Evolutionary conservation across 2,888 invertebrate species (phyloP), one percentile per base, ranked within the genome.

Genomic region (Ptilodon capucinus): DNA sequence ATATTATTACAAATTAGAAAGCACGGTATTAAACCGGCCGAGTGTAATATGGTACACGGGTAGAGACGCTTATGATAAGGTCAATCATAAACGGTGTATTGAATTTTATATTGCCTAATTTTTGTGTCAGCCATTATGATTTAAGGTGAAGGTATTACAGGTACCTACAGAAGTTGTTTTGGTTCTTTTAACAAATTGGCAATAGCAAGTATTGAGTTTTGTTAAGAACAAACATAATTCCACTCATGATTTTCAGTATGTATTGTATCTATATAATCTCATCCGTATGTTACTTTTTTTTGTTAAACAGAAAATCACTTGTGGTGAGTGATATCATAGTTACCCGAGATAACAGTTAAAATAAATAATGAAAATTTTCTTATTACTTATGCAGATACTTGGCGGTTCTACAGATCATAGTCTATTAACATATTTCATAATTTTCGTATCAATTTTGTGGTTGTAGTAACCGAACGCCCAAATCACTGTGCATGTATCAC

Each of bases 401-500:
- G 47, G 51, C 39, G 52, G 46, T 43, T 35, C 49, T 36, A 34
- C 25, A 40, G 51, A 45, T 57, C 46, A 51, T 48, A 54, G 64
- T 55, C 51, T 64, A 67, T 60, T 55, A 55, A 17, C 53, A 55
- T 63, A 64, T 64, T 69, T 69, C 53, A 69, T 60, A 61, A 64
- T 66, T 66, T 63, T 49, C 56, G 46, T 60, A 64, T 66, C 56
- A 69, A 59, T 47, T 64, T 55, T 61, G 55, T 57, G 58, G 50
- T 51, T 59, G 48, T 57, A 47, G 73, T 74, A 76, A 72, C 62
- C 64, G 56, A 70, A 75, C 60, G 74, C 73, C 63, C 68, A 56
- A 82, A 82, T 81, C 73, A 74, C 57, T 65, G 56, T 62, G 57
- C 71, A 76, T 74, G 65, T 67, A 66, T 70, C 59, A 68, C 69